Conservation (phyloP, 1,140 invertebrate genomes). For the Diuraphis noxia region DNA sequence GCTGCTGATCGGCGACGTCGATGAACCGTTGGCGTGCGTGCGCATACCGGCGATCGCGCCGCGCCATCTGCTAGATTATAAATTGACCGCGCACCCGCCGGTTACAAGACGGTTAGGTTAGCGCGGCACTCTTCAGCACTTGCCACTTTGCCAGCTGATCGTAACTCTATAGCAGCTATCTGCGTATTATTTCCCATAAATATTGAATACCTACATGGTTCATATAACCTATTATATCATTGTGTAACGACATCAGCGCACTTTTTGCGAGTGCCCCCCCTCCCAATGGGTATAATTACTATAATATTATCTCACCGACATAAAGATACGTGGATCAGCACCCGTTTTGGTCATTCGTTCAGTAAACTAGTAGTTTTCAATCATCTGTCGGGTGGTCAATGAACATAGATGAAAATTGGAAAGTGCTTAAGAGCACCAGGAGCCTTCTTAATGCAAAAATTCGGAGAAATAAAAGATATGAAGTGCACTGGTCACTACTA, state of each 20-base stretch:
- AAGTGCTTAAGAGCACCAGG: too few relatives aligned
- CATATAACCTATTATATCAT: neutral
- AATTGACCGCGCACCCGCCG: neutral
- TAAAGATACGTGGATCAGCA: too few relatives aligned
- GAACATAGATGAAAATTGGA: too few relatives aligned
- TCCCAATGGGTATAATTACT: too few relatives aligned
- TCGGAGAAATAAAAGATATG: too few relatives aligned
- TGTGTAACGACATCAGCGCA: neutral
- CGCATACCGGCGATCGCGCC: neutral
- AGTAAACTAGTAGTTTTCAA: neutral
- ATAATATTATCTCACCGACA: neutral
- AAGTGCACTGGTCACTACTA: too few relatives aligned
- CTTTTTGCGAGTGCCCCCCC: neutral
- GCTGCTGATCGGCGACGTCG: neutral
- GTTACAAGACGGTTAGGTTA: too few relatives aligned
- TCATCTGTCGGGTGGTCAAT: neutral
- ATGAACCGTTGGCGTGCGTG: neutral
- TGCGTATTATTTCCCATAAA: too few relatives aligned
- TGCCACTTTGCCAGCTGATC: too few relatives aligned
- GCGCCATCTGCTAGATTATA: neutral
- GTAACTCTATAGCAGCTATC: neutral
- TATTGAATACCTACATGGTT: too few relatives aligned
- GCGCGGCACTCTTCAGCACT: neutral
- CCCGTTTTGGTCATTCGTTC: neutral
- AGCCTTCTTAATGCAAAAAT: too few relatives aligned